Evolutionary conservation across 2,888 invertebrate species (phyloP).

Genomic region (Drosophila vallismaia): DNA sequence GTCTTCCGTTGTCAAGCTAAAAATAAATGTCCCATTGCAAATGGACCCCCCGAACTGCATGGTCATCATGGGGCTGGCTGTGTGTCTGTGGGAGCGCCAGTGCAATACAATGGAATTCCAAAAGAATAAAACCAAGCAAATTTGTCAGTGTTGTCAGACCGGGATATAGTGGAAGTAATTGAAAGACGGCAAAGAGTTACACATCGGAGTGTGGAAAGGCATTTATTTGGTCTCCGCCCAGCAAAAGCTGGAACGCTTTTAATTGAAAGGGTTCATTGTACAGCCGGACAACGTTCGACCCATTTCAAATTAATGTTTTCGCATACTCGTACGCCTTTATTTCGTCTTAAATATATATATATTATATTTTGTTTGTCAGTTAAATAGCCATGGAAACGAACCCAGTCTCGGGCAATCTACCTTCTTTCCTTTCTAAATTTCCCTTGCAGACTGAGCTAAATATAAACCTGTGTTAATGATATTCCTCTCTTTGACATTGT

Average conservation of each 20-base stretch:
- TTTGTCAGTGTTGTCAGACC: constrained; percentile 15
- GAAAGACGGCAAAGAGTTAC: constrained; percentile 44
- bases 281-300: constrained; percentile 10
- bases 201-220: constrained; percentile 34
- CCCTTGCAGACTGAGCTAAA: constrained; percentile 16
- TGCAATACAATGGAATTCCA: constrained; percentile 26
- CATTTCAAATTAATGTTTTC: constrained; percentile 18
- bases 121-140: constrained; percentile 16
- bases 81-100: constrained; percentile 19
- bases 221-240: constrained; percentile 10
- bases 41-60: constrained; percentile 31
- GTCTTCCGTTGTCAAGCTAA: constrained; percentile 36
- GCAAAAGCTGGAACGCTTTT: constrained; percentile 29
- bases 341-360: not conserved
- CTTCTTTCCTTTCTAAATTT: not conserved
- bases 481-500: constrained; percentile 5
- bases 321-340: not conserved
- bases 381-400: constrained; percentile 2
- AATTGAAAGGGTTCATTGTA: constrained; percentile 52
- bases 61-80: constrained; percentile 27
- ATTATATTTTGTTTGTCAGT: not conserved
- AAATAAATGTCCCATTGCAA: constrained; percentile 53
- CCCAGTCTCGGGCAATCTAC: not conserved
- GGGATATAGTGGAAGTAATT: constrained; percentile 19
- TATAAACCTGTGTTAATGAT: constrained; percentile 17